Evolutionary conservation across 2,888 invertebrate species (phyloP), one percentile per base, ranked within the genome.

Genomic region (Spicauda simplicius): DNA sequence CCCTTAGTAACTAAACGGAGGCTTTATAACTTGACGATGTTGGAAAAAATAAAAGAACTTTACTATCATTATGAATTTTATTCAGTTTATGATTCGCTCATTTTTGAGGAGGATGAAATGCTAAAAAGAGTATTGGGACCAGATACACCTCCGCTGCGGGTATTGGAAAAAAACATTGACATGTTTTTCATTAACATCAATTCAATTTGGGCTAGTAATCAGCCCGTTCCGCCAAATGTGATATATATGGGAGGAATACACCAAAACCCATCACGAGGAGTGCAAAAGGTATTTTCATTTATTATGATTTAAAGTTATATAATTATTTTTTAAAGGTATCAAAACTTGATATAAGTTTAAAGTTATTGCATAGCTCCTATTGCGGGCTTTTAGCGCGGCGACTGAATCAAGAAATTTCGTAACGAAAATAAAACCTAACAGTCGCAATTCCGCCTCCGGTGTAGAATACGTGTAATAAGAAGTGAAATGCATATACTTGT

Each of bases 131-230:
- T 5, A 3, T 45, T 45, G 6, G 45, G 45, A n/a, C 45, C 45
- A 45, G 45, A 45, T 6, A 45, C n/a, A 6, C 45, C 45, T 45
- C 6, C 45, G 45, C n/a, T 45, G 5, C 8, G n/a, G 14, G 45
- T n/a, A 45, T 45, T 45, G n/a, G n/a, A 45, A n/a, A 45, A 45
- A 14, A 45, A 45, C 5, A n/a, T 45, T n/a, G 45, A 45, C n/a
- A n/a, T 45, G 45, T 45, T 45, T n/a, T 45, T 45, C n/a, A 11
- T 45, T n/a, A 45, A 45, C n/a, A n/a, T 45, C n/a, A n/a, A 45
- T 45, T 12, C 45, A 45, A 45, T 45, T n/a, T 45, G 45, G 45
- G 14, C n/a, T 6, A n/a, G n/a, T 45, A 45, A 45, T 45, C 45
- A 45, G n/a, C 45, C 45, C 1, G n/a, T 45, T 4, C 45, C 45